Evolutionary conservation across 1,140 invertebrate species (phyloP), one percentile per base, ranked within the genome.

Genomic region (Drosophila biarmipes): DNA sequence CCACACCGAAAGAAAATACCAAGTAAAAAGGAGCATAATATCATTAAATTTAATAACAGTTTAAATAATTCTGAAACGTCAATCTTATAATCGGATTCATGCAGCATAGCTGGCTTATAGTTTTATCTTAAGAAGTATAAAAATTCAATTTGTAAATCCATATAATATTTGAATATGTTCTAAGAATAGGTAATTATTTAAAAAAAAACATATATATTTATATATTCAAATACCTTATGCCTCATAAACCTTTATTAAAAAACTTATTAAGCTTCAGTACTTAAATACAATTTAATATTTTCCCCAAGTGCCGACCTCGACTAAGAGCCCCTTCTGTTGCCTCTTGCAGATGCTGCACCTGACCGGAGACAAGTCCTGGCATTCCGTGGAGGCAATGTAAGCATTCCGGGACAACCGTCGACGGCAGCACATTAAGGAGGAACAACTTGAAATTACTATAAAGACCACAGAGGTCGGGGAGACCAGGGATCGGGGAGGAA

Each of bases 261-360:
- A 24, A 2, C 0, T 5, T 24, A 24, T 24, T 24, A 24, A 24
- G 5, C 24, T 24, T 24, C 5, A 29, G 8, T 29, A 29, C 0
- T 7, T 8, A 0, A 29, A 29, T 29, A 7, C 27, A 29, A 24
- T 24, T 4, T 24, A 24, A 24, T 24, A 24, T 49, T 31, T 49
- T 49, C 0, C 14, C 54, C 2, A 24, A 49, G 57, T 66, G 43
- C 7, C 0, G 3, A 4, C 4, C 24, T 19, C 46, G 55, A 27
- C 45, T 62, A 57, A 31, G 45, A 72, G 12, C 38, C n/a, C 11
- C 53, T 62, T 73, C 75, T 84, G 52, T 71, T 87, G 59, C 45
- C 38, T 56, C 31, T 76, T 81, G 31, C 68, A 89, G 85, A 68
- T 82, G 85, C 76, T 73, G 64, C 82, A 82, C 69, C 82, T 76